Evolutionary conservation across 2,113 vertebrate species (phyloP).

Genomic region (Chlorodrepanis virens): DNA sequence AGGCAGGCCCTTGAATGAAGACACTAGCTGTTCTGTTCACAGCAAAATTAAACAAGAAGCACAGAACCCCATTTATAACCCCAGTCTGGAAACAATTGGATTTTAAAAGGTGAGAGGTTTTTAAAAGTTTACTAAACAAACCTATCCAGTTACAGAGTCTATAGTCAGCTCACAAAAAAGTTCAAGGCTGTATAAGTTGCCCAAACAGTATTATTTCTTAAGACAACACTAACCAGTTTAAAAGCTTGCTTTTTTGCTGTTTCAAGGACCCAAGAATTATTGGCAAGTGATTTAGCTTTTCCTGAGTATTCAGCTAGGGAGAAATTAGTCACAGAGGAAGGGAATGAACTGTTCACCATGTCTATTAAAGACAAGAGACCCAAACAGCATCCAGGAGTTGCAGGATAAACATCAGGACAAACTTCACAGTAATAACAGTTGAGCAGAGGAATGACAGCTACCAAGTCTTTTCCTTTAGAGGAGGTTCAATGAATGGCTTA

Average conservation of each 20-base stretch:
- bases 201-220: not conserved
- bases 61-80: conserved; percentile 25
- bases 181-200: not conserved
- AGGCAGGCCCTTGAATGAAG: conserved; percentile 21
- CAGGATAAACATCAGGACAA: conserved; percentile 23
- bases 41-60: conserved; percentile 24
- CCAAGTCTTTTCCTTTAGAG: not conserved
- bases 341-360: not conserved
- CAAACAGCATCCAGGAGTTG: not conserved
- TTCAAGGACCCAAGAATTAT: conserved; percentile 28
- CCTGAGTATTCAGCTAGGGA: not conserved
- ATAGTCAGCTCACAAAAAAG: not conserved
- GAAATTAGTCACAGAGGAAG: conserved; percentile 42
- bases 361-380: conserved; percentile 16
- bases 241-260: not conserved
- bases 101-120: conserved; percentile 61
- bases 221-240: not conserved
- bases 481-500: not conserved
- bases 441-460: not conserved
- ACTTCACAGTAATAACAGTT: not conserved
- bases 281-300: conserved; percentile 29
- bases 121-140: conserved; percentile 54
- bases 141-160: not conserved
- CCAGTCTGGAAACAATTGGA: not conserved
- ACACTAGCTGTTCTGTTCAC: conserved; percentile 45